Percentiles rank a stretch among this genome's conserved stretches.
Evolutionary conservation across 2,113 vertebrate genomes (phyloP).

Genomic region (Edolisoma coerulescens): DNA sequence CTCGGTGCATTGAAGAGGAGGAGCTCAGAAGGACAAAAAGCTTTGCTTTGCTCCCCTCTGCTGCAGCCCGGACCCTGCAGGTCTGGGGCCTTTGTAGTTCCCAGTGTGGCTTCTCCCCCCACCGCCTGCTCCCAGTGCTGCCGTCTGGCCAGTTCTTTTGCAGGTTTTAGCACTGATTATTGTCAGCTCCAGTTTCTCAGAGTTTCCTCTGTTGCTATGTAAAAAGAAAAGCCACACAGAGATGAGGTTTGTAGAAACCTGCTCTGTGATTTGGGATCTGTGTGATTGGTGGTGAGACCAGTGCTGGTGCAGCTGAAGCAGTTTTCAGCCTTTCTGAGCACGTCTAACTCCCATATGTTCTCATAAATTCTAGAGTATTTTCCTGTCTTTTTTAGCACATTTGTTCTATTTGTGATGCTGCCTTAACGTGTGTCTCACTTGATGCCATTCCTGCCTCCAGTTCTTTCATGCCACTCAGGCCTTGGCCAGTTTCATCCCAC

Average conservation of each 20-base stretch:
- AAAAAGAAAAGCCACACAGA: neutral
- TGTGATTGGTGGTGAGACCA: neutral
- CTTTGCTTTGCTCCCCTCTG: neutral
- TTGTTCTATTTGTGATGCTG: neutral
- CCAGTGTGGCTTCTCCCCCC: neutral
- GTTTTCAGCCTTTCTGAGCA: neutral
- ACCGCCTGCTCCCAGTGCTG: accelerated
- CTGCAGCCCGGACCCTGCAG: neutral
- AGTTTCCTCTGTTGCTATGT: neutral
- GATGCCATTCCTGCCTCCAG: neutral
- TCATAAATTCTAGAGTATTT: neutral
- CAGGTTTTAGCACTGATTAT: neutral
- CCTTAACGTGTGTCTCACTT: neutral
- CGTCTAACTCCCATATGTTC: neutral
- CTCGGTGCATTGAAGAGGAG: neutral
- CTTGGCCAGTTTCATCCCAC: neutral
- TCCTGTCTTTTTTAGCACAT: neutral
- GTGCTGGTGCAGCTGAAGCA: neutral
- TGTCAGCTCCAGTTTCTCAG: neutral
- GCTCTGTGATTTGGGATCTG: neutral
- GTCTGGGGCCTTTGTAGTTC: conserved; percentile 17
- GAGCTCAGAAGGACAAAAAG: conserved; percentile 14
- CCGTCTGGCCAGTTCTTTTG: neutral
- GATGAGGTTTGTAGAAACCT: neutral
- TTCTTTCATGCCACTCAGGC: neutral